phyloP scores from a whole-genome alignment of 2,888 invertebrate genomes.

The Anagyrus pseudococci region DNA sequence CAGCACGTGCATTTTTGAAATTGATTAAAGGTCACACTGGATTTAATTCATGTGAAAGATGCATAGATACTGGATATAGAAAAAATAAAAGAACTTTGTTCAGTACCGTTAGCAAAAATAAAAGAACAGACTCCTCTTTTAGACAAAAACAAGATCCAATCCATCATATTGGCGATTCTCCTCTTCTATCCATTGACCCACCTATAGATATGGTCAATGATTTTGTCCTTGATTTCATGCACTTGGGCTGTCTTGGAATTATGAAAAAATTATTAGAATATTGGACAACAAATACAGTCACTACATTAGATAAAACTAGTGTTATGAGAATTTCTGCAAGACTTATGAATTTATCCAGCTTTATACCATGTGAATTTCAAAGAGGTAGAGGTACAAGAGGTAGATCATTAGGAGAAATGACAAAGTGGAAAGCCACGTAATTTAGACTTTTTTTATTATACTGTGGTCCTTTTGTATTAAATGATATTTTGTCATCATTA shows the following conservation, averaged over 20 bases:
- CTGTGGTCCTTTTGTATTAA: constrained; percentile 30
- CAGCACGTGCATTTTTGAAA: constrained; percentile 25
- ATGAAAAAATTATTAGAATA: constrained; percentile 20
- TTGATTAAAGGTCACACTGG: constrained; percentile 24
- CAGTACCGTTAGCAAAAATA: background rate
- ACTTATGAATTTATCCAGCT: background rate
- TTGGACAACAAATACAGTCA: constrained; percentile 12
- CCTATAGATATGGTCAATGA: constrained; percentile 18
- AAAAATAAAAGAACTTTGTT: background rate
- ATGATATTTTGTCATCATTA: constrained; percentile 10
- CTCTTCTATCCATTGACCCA: constrained; percentile 8
- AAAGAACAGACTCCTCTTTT: background rate
- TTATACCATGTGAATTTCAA: constrained; percentile 30
- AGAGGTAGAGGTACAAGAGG: too few species aligned
- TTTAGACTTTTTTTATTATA: constrained; percentile 31
- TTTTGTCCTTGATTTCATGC: constrained; percentile 31
- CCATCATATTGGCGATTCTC: constrained; percentile 4
- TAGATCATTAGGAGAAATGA: constrained; percentile 18
- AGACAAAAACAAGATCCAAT: background rate
- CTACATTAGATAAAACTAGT: background rate
- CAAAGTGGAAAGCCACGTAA: constrained; percentile 35
- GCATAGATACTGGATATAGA: background rate
- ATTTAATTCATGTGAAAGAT: constrained; percentile 3
- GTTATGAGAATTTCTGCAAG: background rate
- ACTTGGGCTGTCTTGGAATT: constrained; percentile 22